Evolutionary conservation across 2,113 vertebrate species (phyloP).

Genomic region (Misgurnus anguillicaudatus): DNA sequence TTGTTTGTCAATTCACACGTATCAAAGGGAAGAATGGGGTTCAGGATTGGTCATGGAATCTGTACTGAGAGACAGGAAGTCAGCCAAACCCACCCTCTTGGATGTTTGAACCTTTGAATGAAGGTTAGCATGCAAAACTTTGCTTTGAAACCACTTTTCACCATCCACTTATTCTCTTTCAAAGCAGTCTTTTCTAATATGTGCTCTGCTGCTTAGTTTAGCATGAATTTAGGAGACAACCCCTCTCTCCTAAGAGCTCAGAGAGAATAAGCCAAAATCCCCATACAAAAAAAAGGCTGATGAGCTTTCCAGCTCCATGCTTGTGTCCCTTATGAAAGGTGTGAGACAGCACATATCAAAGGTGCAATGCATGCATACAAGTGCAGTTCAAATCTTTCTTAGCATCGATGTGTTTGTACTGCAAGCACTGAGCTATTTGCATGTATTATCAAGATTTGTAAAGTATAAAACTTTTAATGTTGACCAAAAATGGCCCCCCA

Average conservation of each 20-base stretch:
- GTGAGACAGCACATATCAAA: neutral
- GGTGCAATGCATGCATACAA: neutral
- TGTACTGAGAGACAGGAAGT: slow-evolving; percentile 51
- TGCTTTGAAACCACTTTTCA: slow-evolving; percentile 41
- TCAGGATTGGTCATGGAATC: slow-evolving; percentile 40
- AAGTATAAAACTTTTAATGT: no score
- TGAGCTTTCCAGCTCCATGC: slow-evolving; percentile 49
- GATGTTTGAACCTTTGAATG: slow-evolving; percentile 40
- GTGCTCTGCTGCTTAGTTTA: slow-evolving; percentile 1
- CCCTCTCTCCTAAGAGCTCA: slow-evolving; percentile 29
- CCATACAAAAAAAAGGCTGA: slow-evolving; percentile 41
- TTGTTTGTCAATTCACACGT: slow-evolving; percentile 46
- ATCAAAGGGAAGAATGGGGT: slow-evolving; percentile 50
- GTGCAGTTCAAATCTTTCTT: neutral
- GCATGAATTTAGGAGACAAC: slow-evolving; percentile 36
- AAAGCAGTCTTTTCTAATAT: slow-evolving; percentile 25
- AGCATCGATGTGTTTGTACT: no score
- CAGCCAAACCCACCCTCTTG: slow-evolving; percentile 33
- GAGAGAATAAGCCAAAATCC: slow-evolving; percentile 40
- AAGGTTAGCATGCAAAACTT: slow-evolving; percentile 45
- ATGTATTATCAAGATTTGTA: no score
- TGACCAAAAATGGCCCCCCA: no score
- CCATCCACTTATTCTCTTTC: slow-evolving; percentile 27
- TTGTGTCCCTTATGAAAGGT: slow-evolving; percentile 14
- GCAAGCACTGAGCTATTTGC: no score